These are phyloP conservation scores for Dolichotis patagonum DNA, from an alignment of 2,113 vertebrate genomes.

Conservation along the genomic window DNA sequence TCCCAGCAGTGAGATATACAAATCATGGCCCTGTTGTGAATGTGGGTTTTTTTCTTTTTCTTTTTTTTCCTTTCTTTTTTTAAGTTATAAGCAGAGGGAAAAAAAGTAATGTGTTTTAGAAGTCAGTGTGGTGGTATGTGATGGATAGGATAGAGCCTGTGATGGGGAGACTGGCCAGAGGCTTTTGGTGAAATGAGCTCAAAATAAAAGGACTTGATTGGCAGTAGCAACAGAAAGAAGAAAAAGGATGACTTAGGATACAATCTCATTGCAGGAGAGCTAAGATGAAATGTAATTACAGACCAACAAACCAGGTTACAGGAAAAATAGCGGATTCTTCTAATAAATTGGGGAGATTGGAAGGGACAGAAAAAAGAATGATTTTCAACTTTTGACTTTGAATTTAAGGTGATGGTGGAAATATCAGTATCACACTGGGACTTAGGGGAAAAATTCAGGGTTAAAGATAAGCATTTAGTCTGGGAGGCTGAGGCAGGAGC, in stretches of 20 bases:
- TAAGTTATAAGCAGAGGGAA: conserved; percentile 34
- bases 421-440: background rate
- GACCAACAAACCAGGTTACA: background rate
- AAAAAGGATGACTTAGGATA: background rate
- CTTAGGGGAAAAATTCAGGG: background rate
- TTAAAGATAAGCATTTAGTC: background rate
- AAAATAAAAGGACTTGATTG: conserved; percentile 21
- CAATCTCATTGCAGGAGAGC: background rate
- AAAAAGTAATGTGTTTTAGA: background rate
- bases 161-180: background rate
- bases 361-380: background rate
- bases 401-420: background rate
- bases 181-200: conserved; percentile 24
- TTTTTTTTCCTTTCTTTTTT: background rate
- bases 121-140: background rate
- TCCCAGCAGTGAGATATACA: background rate
- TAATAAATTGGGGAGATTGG: background rate
- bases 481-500: background rate
- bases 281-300: background rate
- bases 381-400: conserved; percentile 37
- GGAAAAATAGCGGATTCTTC: conserved; percentile 9
- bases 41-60: background rate
- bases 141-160: background rate
- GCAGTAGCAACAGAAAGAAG: background rate
- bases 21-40: background rate